phyloP scores from a whole-genome alignment of 2,888 invertebrate genomes.

The Tyria jacobaeae region DNA sequence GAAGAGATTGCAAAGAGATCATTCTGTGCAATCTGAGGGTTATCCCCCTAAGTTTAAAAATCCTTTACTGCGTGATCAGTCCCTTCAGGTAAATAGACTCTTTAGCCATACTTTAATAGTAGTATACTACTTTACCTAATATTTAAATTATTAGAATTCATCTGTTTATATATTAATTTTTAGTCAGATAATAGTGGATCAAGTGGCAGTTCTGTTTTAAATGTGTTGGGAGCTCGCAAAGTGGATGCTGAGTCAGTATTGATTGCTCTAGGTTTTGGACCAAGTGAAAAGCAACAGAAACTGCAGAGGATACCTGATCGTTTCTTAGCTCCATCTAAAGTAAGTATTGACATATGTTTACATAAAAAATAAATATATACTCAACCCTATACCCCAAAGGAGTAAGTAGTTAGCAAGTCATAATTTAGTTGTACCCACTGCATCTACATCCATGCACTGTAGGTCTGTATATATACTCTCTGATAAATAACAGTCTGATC shows the following conservation, averaged over 20 bases:
- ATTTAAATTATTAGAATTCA: background rate
- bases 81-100: slow-evolving; percentile 73
- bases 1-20: slow-evolving; percentile 76
- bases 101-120: background rate
- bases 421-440: no score
- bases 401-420: no score
- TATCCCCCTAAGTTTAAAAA: slow-evolving; percentile 78
- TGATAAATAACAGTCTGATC: no score
- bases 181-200: slow-evolving; percentile 84
- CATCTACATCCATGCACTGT: no score
- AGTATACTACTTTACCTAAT: background rate
- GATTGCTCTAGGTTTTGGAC: slow-evolving; percentile 93
- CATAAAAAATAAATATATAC: background rate
- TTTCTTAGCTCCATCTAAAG: slow-evolving; percentile 94
- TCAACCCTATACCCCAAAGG: no score
- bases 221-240: slow-evolving; percentile 92
- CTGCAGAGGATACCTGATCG: slow-evolving; percentile 92
- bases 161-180: slow-evolving; percentile 23
- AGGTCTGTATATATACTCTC: no score
- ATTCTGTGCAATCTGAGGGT: slow-evolving; percentile 82
- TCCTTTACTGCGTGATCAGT: slow-evolving; percentile 80
- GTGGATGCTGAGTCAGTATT: slow-evolving; percentile 96
- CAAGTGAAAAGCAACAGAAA: slow-evolving; percentile 89
- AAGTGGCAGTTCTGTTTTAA: slow-evolving; percentile 92
- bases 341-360: slow-evolving; percentile 57